Conservation (phyloP, 2,113 vertebrate genomes). For the Madoqua kirkii region DNA sequence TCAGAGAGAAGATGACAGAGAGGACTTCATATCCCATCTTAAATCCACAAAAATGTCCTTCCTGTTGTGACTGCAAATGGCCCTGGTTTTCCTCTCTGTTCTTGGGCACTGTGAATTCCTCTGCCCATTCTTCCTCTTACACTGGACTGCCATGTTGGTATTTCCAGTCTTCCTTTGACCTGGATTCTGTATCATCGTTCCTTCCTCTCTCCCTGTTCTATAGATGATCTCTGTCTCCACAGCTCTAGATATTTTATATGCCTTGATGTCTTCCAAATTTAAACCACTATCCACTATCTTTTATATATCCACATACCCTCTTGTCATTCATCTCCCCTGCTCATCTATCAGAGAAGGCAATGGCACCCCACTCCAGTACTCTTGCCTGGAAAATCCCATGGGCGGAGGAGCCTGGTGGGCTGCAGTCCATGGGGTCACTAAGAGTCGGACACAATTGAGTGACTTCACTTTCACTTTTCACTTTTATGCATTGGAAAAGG, state of each 20-base stretch:
- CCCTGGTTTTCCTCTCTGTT: neutral
- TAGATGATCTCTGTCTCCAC: neutral
- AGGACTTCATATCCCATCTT: neutral
- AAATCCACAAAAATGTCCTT: neutral
- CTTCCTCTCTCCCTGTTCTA: neutral
- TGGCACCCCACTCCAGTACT: too few relatives aligned
- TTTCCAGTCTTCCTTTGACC: neutral
- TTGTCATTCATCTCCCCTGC: neutral
- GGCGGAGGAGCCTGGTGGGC: too few relatives aligned
- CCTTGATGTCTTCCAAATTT: neutral
- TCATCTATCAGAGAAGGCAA: neutral
- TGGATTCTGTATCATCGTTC: neutral
- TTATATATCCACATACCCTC: neutral
- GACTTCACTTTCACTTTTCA: too few relatives aligned
- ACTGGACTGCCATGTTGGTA: neutral
- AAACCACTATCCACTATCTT: neutral
- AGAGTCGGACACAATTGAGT: fast-evolving
- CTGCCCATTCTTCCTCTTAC: neutral
- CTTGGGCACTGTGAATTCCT: neutral
- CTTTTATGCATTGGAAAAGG: too few relatives aligned
- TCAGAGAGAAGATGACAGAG: neutral
- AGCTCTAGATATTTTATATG: neutral
- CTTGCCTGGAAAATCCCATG: too few relatives aligned
- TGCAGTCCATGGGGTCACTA: too few relatives aligned
- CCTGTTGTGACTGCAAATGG: neutral